Base-by-base conservation (phyloP, 2,888 invertebrate genomes). In the Dryobota labecula region DNA sequence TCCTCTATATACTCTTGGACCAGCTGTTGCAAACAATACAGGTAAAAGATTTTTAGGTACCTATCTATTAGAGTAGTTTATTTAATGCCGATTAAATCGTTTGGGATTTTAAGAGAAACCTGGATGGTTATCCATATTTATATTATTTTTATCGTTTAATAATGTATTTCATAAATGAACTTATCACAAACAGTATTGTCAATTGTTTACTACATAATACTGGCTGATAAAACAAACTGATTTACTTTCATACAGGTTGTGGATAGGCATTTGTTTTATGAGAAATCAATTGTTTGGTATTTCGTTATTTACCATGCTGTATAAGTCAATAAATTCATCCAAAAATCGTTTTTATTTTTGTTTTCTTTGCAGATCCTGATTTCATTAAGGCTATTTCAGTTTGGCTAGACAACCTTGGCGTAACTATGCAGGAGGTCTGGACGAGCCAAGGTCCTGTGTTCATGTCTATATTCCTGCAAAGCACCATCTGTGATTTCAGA, bases 401-500 rank as follows among this genome's bases (percentile, higher is more conserved):
- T 45, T 78, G 79, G 79, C 24, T 72, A 4, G n/a, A 61, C 3
- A 18, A 13, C 2, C 73, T 78, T 8, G 61, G 8, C 11, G 1
- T 78, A 2, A 64, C 70, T 13, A 73, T 84, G 9, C 85, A 74
- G 65, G 90, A 92, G 71, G 74, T 76, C 2, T 80, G 84, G 47
- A 38, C 82, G 1, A 83, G 72, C 0, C 85, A 87, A 47, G 86
- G 85, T 2, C 65, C 81, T 4, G 83, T 81, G 13, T 79, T 85
- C 33, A 85, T 87, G 36, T 69, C 75, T 0, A 77, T 78, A 0
- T 91, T 84, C 57, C 76, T 91, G n/a, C 87, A 91, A 60, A 73
- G 84, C 30, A 86, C 74, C 36, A 85, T 92, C 51, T 91, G 91
- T 67, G 87, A 91, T 73, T 90, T 90, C 45, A 33, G 30, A 47